phyloP scores from a whole-genome alignment of 1,140 invertebrate species.

The Dreissena polymorpha region DNA sequence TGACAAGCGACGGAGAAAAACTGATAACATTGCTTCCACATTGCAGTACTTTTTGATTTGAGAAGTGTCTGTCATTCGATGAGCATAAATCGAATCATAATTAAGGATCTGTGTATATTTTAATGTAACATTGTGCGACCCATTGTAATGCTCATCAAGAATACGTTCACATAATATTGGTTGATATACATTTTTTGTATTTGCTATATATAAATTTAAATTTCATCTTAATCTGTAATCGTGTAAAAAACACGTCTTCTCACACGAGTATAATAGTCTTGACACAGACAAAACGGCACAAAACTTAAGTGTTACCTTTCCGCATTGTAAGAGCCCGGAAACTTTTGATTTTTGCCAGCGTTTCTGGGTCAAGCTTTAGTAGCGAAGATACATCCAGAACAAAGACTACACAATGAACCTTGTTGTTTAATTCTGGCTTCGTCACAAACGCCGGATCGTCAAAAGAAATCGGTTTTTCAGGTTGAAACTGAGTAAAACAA shows the following conservation, averaged over 20 bases:
- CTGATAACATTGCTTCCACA: too few species aligned
- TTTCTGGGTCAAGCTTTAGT: background rate
- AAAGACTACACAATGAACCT: slow-evolving; percentile 47
- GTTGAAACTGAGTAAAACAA: slow-evolving; percentile 19
- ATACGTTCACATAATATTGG: background rate
- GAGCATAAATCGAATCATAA: too few species aligned
- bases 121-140: too few species aligned
- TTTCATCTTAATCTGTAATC: background rate
- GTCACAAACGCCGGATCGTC: slow-evolving; percentile 5
- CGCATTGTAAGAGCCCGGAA: slow-evolving; percentile 9
- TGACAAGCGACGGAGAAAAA: too few species aligned
- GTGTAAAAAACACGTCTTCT: background rate
- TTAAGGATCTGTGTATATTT: too few species aligned
- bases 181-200: background rate
- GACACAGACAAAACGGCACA: background rate
- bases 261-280: background rate
- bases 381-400: slow-evolving; percentile 21
- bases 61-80: too few species aligned
- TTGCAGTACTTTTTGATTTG: too few species aligned
- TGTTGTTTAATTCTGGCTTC: slow-evolving; percentile 7
- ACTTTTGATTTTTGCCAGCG: slow-evolving; percentile 25
- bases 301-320: slow-evolving; percentile 22
- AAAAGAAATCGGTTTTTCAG: slow-evolving; percentile 5
- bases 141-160: too few species aligned
- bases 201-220: background rate